Evolutionary conservation across 2,797 vertebrate species (phyloP).

Genomic region (Pygocentrus nattereri): DNA sequence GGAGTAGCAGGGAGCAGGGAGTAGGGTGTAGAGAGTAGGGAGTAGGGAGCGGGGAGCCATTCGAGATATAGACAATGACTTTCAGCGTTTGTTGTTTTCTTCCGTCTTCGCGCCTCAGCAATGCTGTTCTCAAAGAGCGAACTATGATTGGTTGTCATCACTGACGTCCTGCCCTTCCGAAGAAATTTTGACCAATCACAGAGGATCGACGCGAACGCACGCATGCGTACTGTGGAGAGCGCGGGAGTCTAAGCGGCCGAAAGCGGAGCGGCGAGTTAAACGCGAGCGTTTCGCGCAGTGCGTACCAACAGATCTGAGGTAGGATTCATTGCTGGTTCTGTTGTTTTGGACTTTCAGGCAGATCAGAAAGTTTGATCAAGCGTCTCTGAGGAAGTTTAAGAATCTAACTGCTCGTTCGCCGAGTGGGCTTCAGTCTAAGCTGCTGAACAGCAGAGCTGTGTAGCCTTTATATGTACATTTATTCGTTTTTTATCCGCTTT

Average conservation of each 20-base stretch:
- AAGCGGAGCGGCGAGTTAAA: conserved; percentile 26
- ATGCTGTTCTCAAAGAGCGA: not conserved
- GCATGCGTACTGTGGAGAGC: conserved; percentile 68
- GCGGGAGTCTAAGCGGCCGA: conserved; percentile 71
- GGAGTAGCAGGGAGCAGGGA: no score
- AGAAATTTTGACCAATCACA: conserved; percentile 75
- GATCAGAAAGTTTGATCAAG: not conserved
- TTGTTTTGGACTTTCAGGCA: not conserved
- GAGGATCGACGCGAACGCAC: not conserved
- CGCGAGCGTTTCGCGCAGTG: not conserved
- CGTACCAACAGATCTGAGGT: not conserved
- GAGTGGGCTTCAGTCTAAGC: not conserved
- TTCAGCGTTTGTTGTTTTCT: no score
- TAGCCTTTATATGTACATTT: no score
- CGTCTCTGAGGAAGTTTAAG: not conserved
- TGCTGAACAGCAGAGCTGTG: no score
- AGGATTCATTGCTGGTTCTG: not conserved
- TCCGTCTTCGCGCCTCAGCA: no score
- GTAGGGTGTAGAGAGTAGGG: no score
- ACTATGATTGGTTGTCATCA: not conserved
- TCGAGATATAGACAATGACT: no score
- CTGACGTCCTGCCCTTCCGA: no score
- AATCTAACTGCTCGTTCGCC: not conserved
- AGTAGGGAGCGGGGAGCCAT: no score
- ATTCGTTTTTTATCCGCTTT: no score